Conservation (phyloP, 2,113 vertebrate species). For the Plectropomus leopardus region DNA sequence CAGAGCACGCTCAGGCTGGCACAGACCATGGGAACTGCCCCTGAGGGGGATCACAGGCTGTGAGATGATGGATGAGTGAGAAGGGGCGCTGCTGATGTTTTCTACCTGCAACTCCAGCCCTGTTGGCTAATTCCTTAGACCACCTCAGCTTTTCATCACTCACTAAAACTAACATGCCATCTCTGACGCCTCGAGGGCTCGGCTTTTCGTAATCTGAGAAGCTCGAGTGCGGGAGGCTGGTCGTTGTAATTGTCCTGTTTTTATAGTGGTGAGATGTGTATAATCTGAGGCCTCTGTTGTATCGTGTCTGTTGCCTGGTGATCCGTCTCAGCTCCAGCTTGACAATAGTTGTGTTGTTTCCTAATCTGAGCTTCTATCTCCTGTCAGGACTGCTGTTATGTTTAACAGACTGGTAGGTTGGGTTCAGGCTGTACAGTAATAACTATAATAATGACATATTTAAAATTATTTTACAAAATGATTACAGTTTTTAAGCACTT, state of each 20-base stretch:
- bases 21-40: conserved; percentile 84
- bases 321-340: conserved; percentile 26
- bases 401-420: conserved; percentile 20
- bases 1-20: conserved; percentile 73
- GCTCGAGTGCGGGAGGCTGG: conserved; percentile 30
- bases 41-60: conserved; percentile 82
- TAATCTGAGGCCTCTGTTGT: conserved; percentile 58
- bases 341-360: conserved; percentile 28
- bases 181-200: conserved; percentile 67
- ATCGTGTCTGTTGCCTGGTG: conserved; percentile 44
- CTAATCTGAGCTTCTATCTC: conserved; percentile 25
- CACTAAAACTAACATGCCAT: conserved; percentile 64
- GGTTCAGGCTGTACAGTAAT: neutral
- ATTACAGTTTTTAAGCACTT: no score
- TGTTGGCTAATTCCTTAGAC: conserved; percentile 84
- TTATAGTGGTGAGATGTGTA: conserved; percentile 55
- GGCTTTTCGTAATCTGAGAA: conserved; percentile 66
- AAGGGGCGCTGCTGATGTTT: conserved; percentile 62
- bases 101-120: conserved; percentile 69
- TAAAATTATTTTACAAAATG: no score
- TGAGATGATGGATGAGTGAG: conserved; percentile 67
- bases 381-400: conserved; percentile 11
- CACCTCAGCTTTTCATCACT: conserved; percentile 82
- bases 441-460: no score
- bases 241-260: conserved; percentile 69